These are phyloP conservation scores for Bubo blakistoni DNA, from an alignment of 2,113 vertebrate species.

Conservation along the genomic window DNA sequence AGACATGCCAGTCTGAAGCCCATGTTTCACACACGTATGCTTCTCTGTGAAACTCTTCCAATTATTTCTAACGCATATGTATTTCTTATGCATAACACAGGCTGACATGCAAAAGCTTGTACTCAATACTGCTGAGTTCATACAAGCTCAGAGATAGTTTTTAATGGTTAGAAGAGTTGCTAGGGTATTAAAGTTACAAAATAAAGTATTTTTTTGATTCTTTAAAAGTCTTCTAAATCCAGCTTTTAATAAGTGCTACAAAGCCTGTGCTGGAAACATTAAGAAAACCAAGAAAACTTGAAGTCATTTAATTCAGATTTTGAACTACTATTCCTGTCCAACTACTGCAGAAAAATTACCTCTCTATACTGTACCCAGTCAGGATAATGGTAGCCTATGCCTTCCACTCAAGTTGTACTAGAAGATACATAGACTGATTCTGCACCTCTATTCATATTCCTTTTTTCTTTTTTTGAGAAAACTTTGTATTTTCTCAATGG, in stretches of 20 bases:
- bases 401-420: neutral
- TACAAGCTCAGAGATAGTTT: neutral
- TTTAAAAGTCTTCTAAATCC: neutral
- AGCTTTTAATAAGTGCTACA: neutral
- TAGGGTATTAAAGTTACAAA: neutral
- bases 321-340: neutral
- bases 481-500: neutral
- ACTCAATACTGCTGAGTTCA: neutral
- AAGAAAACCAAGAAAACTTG: neutral
- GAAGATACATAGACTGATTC: neutral
- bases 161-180: neutral
- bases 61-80: neutral
- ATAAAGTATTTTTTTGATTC: neutral
- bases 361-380: neutral
- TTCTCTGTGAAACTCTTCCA: neutral
- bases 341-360: neutral
- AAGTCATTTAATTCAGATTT: neutral
- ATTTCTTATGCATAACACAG: neutral
- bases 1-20: neutral
- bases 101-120: neutral
- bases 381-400: neutral
- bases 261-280: neutral
- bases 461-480: neutral
- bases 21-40: fast-evolving
- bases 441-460: neutral